Conservation (phyloP, 2,797 vertebrate species). For the Macropodus opercularis region DNA sequence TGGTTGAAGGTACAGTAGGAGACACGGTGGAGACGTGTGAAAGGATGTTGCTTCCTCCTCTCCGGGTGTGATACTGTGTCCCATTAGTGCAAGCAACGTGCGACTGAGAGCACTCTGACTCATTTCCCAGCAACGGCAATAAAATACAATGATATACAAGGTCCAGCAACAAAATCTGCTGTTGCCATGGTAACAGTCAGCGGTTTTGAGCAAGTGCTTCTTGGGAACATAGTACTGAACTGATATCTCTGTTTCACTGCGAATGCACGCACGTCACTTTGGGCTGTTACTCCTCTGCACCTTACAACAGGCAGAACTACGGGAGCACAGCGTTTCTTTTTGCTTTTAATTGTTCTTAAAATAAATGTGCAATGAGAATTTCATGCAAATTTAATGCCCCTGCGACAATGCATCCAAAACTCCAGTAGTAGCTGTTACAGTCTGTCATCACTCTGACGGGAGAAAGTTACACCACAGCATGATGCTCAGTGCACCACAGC, state of each 20-base stretch:
- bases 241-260: conserved; percentile 47
- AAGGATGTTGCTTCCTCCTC: conserved; percentile 24
- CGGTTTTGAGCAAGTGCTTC: conserved; percentile 66
- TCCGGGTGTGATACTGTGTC: conserved; percentile 5
- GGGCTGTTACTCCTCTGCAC: neutral
- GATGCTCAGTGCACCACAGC: neutral
- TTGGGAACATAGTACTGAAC: conserved; percentile 43
- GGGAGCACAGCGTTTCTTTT: neutral
- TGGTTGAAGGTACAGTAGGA: neutral
- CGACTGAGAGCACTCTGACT: conserved; percentile 45
- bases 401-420: too few species aligned
- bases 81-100: conserved; percentile 38
- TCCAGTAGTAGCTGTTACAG: too few species aligned
- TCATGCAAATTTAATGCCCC: too few species aligned
- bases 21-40: conserved; percentile 1
- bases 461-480: too few species aligned
- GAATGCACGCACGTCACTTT: conserved; percentile 15
- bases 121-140: conserved; percentile 63
- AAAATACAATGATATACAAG: conserved; percentile 72
- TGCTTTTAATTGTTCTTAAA: neutral
- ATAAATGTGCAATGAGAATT: neutral
- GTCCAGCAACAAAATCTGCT: conserved; percentile 74
- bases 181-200: conserved; percentile 83
- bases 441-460: too few species aligned
- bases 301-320: neutral